These are phyloP conservation scores for Sorex araneus DNA, from an alignment of 2,113 vertebrate species.

Conservation along the genomic window DNA sequence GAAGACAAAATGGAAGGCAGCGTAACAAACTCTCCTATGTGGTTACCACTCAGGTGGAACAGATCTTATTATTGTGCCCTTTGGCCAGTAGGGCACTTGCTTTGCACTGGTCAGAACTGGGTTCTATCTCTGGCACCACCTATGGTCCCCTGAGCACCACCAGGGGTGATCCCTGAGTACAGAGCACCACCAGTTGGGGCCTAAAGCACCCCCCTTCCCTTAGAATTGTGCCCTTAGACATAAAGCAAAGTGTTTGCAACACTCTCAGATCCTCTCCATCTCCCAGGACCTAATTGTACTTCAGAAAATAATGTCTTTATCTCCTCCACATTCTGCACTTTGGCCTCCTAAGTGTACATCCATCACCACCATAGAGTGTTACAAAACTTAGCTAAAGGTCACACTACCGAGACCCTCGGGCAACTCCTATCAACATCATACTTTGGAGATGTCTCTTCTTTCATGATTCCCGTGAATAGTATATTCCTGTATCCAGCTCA, in stretches of 20 bases:
- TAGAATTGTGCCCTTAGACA: neutral
- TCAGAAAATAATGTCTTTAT: neutral
- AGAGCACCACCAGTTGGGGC: too few species aligned
- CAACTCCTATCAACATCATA: neutral
- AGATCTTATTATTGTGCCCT: neutral
- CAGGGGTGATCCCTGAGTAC: too few species aligned
- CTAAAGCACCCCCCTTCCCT: too few species aligned
- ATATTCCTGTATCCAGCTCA: neutral
- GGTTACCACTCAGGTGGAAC: neutral
- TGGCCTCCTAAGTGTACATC: neutral
- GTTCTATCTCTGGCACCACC: too few species aligned
- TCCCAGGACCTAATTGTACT: neutral
- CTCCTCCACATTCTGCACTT: neutral
- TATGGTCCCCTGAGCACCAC: too few species aligned
- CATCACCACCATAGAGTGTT: neutral
- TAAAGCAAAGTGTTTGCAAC: neutral
- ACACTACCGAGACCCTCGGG: neutral
- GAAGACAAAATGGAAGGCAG: conserved; percentile 34
- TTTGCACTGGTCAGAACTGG: too few species aligned
- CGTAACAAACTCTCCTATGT: neutral
- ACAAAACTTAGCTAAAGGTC: conserved; percentile 10
- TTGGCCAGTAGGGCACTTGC: too few species aligned
- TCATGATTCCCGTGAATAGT: neutral
- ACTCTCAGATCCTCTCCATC: neutral
- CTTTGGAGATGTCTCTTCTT: neutral